Evolutionary conservation across 2,797 vertebrate species (phyloP).

Genomic region (Gila robusta): DNA sequence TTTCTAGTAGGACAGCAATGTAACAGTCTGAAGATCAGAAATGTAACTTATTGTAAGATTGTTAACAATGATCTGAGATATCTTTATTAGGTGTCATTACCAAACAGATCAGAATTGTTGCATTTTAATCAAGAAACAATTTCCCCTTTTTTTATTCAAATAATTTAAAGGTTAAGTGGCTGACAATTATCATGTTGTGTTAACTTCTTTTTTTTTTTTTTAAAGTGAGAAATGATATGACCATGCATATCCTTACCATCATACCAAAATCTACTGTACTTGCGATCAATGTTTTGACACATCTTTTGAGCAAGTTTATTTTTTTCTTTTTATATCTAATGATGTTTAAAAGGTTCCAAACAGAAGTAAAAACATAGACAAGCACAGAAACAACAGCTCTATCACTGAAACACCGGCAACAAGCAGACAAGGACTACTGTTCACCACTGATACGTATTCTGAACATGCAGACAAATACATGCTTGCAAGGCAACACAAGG

Average conservation of each 20-base stretch:
- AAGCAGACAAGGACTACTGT: neutral
- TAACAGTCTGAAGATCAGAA: no score
- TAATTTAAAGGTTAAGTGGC: neutral
- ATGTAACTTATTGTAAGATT: no score
- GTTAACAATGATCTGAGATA: no score
- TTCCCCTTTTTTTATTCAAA: neutral
- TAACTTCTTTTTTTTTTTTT: neutral
- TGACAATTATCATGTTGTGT: neutral
- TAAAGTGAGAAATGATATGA: neutral
- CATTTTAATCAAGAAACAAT: neutral
- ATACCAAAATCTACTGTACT: neutral
- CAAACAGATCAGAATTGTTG: no score
- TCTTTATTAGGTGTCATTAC: no score
- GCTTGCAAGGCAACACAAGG: conserved; percentile 45
- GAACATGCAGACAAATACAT: conserved; percentile 48
- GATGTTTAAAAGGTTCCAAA: neutral
- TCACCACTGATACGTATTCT: conserved; percentile 9
- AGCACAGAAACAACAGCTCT: neutral
- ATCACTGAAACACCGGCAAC: conserved; percentile 23
- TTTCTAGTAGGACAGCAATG: no score
- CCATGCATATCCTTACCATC: neutral
- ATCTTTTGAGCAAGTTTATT: neutral
- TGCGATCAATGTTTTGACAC: neutral
- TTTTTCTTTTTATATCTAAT: neutral
- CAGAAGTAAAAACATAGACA: neutral